phyloP scores from a whole-genome alignment of 1,140 invertebrate genomes.

The Venustaconcha ellipsiformis region DNA sequence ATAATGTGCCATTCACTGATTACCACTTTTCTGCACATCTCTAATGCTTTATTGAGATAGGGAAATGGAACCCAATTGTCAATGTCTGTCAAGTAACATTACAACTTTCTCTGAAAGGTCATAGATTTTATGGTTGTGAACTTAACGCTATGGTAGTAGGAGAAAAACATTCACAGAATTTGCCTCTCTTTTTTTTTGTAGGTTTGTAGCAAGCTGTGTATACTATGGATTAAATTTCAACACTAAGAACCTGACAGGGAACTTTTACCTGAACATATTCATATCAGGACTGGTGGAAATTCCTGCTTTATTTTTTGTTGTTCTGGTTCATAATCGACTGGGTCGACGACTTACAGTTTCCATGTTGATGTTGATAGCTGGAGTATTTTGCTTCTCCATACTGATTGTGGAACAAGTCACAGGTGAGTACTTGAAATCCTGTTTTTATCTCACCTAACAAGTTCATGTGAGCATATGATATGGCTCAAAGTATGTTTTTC shows the following conservation, averaged over 20 bases:
- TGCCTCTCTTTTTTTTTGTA: constrained; percentile 34
- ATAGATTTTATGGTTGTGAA: no score
- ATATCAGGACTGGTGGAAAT: constrained; percentile 64
- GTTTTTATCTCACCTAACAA: no score
- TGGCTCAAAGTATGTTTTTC: no score
- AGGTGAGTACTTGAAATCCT: constrained; percentile 34
- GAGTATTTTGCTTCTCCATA: constrained; percentile 56
- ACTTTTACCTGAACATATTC: constrained; percentile 65
- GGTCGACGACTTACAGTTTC: constrained; percentile 57
- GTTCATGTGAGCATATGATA: no score
- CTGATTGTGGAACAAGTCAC: constrained; percentile 44
- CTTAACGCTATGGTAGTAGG: neutral
- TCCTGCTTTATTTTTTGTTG: constrained; percentile 61
- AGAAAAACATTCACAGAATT: neutral
- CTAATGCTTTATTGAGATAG: neutral
- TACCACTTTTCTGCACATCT: neutral
- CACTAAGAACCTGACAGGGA: constrained; percentile 58
- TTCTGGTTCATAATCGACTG: constrained; percentile 58
- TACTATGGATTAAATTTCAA: constrained; percentile 66
- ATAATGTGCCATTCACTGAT: neutral
- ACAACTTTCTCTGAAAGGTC: no score
- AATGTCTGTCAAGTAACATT: neutral
- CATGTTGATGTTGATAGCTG: constrained; percentile 51
- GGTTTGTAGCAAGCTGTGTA: constrained; percentile 64
- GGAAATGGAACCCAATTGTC: neutral